These are phyloP conservation scores for Sinelater perroti DNA, from an alignment of 2,888 invertebrate species.

Conservation along the genomic window DNA sequence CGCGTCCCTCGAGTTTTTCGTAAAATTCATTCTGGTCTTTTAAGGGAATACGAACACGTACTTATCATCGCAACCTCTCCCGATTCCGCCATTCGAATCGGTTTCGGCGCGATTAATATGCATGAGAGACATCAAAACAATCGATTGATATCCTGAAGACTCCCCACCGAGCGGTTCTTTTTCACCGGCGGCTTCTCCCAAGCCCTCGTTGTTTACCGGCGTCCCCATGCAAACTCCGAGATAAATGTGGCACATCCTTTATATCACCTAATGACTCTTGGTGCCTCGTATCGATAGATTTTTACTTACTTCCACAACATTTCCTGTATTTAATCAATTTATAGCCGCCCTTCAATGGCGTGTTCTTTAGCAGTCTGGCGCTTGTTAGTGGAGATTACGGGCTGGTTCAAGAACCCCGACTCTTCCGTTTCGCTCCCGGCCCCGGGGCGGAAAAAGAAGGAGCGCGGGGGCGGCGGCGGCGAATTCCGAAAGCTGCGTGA, in stretches of 20 bases:
- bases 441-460: neutral
- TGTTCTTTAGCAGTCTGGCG: constrained; percentile 16
- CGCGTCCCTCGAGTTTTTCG: too few relatives aligned
- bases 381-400: constrained; percentile 26
- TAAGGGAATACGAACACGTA: too few relatives aligned
- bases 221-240: constrained; percentile 10
- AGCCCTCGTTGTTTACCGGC: constrained; percentile 9
- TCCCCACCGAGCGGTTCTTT: constrained; percentile 7
- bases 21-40: too few relatives aligned
- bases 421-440: neutral
- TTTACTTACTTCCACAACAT: constrained; percentile 33
- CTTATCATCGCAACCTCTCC: too few relatives aligned
- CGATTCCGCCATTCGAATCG: neutral
- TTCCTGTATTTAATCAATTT: constrained; percentile 32
- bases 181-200: neutral
- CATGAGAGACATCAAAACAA: constrained; percentile 17
- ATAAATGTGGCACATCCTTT: constrained; percentile 15
- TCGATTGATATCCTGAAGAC: constrained; percentile 16
- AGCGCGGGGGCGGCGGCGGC: neutral
- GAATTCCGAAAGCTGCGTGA: neutral
- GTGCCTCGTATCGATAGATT: constrained; percentile 27
- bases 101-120: constrained; percentile 16
- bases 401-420: constrained; percentile 11
- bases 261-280: constrained; percentile 19
- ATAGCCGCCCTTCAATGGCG: constrained; percentile 22